These are phyloP conservation scores for Bagarius yarrelli DNA, from an alignment of 2,113 vertebrate genomes.

Conservation along the genomic window DNA sequence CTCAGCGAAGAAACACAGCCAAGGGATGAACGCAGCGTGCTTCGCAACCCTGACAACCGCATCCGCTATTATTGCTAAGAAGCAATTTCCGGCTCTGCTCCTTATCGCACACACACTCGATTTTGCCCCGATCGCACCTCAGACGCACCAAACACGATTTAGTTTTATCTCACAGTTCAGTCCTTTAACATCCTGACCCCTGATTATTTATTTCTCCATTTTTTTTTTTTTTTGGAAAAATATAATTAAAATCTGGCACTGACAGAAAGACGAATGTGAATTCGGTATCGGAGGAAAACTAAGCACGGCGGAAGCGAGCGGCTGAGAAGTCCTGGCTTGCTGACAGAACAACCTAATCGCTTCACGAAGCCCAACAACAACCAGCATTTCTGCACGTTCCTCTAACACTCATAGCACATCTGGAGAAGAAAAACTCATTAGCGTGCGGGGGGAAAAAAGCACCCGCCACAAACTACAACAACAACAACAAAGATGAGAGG, in stretches of 20 bases:
- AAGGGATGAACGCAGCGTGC: not conserved
- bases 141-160: constrained; percentile 33
- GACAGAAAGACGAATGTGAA: constrained; percentile 57
- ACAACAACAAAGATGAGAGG: constrained; percentile 30
- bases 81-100: constrained; percentile 8
- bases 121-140: constrained; percentile 21
- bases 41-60: constrained; percentile 21
- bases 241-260: constrained; percentile 55
- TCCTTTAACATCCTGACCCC: constrained; percentile 42
- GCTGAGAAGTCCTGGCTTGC: constrained; percentile 25
- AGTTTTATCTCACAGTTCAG: constrained; percentile 40
- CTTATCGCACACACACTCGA: constrained; percentile 5
- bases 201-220: not conserved
- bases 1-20: constrained; percentile 28
- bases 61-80: constrained; percentile 38
- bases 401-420: constrained; percentile 35
- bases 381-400: constrained; percentile 19
- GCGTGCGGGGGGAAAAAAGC: constrained; percentile 26
- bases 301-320: constrained; percentile 31
- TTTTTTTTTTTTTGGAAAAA: constrained; percentile 24
- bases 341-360: constrained; percentile 54
- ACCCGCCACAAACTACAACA: constrained; percentile 37
- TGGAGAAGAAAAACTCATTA: constrained; percentile 56
- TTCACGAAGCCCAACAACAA: constrained; percentile 48
- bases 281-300: constrained; percentile 45